phyloP scores from a whole-genome alignment of 2,113 vertebrate genomes.

The Microcebus tavaratra region DNA sequence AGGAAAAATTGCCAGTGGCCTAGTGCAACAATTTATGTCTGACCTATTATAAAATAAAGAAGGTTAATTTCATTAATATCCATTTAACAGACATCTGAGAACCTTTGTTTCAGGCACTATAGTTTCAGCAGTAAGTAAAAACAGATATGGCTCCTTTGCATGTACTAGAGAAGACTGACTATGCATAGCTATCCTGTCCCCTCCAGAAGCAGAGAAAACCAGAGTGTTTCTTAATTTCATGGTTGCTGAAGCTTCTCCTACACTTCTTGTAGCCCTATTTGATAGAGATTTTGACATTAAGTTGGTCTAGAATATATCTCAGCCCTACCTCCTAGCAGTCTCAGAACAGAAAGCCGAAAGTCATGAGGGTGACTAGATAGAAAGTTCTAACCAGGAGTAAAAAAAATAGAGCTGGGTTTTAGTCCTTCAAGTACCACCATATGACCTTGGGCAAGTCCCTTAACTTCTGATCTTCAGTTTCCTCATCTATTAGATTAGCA shows the following conservation, averaged over 20 bases:
- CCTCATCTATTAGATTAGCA: neutral
- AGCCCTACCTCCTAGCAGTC: neutral
- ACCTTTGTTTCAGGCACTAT: neutral
- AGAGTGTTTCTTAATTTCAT: neutral
- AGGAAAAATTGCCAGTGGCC: slow-evolving; percentile 14
- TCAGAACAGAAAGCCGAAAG: neutral
- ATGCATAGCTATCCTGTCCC: neutral
- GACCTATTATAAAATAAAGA: slow-evolving; percentile 19
- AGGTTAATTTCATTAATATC: neutral
- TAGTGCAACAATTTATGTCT: neutral
- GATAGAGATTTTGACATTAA: slow-evolving; percentile 9
- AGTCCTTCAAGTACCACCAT: neutral
- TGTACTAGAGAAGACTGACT: neutral
- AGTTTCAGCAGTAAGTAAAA: slow-evolving; percentile 17
- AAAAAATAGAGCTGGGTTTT: slow-evolving; percentile 8
- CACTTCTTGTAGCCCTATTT: neutral
- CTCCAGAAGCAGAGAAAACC: neutral
- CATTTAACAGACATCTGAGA: slow-evolving; percentile 23
- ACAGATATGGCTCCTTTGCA: neutral
- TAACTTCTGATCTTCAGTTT: neutral
- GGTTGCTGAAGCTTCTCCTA: neutral
- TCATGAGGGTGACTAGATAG: neutral
- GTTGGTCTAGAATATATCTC: neutral
- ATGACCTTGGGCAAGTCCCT: slow-evolving; percentile 21
- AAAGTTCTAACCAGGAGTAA: slow-evolving; percentile 11